These are phyloP conservation scores for Bubalus kerabau DNA, from an alignment of 2,113 vertebrate species.

Conservation along the genomic window DNA sequence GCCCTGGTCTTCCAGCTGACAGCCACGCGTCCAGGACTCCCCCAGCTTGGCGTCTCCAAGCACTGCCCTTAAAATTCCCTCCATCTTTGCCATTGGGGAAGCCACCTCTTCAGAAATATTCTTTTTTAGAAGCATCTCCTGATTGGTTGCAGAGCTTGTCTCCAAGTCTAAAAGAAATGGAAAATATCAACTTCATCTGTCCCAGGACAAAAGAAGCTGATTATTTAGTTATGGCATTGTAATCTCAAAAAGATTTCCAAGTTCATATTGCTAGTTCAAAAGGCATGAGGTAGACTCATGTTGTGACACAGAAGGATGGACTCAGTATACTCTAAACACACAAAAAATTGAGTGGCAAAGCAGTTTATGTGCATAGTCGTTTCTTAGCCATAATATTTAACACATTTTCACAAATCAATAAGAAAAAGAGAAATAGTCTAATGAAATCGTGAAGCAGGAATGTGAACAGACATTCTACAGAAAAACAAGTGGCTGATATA, in stretches of 20 bases:
- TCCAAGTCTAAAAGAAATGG: slow-evolving; percentile 16
- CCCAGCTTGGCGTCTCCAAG: background rate
- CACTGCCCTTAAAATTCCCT: background rate
- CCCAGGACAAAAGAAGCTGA: background rate
- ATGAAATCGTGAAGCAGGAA: background rate
- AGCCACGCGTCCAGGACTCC: background rate
- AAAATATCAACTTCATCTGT: background rate
- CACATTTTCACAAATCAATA: background rate
- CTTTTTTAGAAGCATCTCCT: background rate
- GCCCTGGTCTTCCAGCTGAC: background rate
- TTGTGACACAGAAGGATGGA: background rate
- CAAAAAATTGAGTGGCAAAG: background rate
- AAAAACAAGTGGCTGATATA: background rate
- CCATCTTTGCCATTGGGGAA: background rate
- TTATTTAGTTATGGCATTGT: background rate
- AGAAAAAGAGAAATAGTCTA: background rate
- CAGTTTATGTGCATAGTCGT: background rate
- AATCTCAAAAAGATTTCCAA: background rate
- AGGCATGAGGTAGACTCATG: background rate
- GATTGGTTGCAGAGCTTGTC: background rate
- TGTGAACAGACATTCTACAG: background rate
- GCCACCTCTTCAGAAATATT: background rate
- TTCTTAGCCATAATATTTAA: background rate
- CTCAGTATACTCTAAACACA: background rate
- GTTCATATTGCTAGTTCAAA: background rate